Conservation (phyloP, 2,797 vertebrate species). For the Sebastes trivittatus region DNA sequence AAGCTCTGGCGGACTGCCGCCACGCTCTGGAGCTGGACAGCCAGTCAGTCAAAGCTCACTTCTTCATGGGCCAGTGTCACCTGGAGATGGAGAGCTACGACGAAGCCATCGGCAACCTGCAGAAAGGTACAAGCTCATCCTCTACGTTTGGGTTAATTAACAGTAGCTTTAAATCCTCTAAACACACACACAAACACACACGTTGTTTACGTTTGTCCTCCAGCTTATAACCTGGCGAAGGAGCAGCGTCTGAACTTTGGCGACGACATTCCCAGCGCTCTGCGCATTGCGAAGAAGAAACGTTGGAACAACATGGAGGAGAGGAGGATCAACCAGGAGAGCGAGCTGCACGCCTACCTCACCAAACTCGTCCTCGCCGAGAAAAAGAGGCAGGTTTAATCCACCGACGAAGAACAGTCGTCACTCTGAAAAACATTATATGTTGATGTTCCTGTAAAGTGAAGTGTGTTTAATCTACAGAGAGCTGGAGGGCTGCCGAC, state of each 20-base stretch:
- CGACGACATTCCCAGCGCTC: slow-evolving; percentile 91
- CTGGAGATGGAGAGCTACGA: slow-evolving; percentile 94
- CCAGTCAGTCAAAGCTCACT: slow-evolving; percentile 94
- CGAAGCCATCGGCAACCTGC: slow-evolving; percentile 93
- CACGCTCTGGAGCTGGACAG: slow-evolving; percentile 91
- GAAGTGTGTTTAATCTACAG: slow-evolving; percentile 59
- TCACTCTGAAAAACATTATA: not conserved
- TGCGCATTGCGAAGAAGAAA: slow-evolving; percentile 93
- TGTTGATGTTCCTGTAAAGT: not conserved
- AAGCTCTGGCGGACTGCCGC: slow-evolving; percentile 90
- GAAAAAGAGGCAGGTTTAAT: slow-evolving; percentile 84
- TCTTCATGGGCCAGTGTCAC: slow-evolving; percentile 95
- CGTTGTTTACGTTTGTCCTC: not conserved
- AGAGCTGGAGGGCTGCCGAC: slow-evolving; percentile 86
- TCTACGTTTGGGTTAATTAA: not conserved
- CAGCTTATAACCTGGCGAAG: slow-evolving; percentile 93
- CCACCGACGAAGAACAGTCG: not conserved
- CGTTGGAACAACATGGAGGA: slow-evolving; percentile 95
- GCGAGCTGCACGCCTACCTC: slow-evolving; percentile 91
- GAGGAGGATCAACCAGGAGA: slow-evolving; percentile 92
- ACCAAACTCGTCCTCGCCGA: slow-evolving; percentile 89
- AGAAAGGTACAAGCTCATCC: slow-evolving; percentile 83
- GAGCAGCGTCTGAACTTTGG: slow-evolving; percentile 94
- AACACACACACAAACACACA: not conserved
- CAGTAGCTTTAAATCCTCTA: not conserved